phyloP scores from a whole-genome alignment of 2,888 invertebrate species.

The Tenodera sinensis region DNA sequence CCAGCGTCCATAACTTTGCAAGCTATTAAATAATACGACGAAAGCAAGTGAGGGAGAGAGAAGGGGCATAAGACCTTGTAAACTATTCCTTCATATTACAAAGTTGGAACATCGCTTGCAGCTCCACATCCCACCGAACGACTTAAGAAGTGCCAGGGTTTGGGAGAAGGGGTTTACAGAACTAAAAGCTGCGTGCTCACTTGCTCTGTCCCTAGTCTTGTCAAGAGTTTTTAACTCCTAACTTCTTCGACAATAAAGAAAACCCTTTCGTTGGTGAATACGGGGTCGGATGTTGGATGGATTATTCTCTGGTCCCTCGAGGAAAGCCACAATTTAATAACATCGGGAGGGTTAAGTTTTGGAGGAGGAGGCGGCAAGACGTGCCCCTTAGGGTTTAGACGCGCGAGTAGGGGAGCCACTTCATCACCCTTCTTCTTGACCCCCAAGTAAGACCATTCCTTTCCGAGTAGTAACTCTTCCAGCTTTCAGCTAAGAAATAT shows the following conservation, averaged over 20 bases:
- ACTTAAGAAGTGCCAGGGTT: neutral
- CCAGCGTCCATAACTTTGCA: conserved; percentile 3
- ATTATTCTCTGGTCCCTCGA: conserved; percentile 21
- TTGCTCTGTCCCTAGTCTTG: conserved; percentile 14
- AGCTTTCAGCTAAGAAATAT: conserved; percentile 30
- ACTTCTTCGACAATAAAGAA: conserved; percentile 21
- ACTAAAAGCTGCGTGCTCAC: conserved; percentile 4
- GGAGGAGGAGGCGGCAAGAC: neutral
- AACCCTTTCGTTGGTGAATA: neutral
- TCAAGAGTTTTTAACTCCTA: conserved; percentile 23
- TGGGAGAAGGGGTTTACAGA: neutral
- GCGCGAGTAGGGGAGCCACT: neutral
- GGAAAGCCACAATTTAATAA: conserved; percentile 32
- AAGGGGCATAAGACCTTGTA: conserved; percentile 13
- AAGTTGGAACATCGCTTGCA: conserved; percentile 9
- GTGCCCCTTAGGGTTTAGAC: conserved; percentile 6
- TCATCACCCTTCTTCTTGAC: conserved; percentile 14
- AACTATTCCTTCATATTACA: conserved; percentile 18
- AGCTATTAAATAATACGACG: conserved; percentile 16
- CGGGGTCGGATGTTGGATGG: neutral
- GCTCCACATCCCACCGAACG: neutral
- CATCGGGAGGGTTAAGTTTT: conserved; percentile 24
- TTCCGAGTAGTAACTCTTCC: conserved; percentile 18
- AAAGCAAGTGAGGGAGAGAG: neutral
- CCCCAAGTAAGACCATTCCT: conserved; percentile 5